Conservation (phyloP, 92 coral and sea anemone genomes). For the Porites divaricata region DNA sequence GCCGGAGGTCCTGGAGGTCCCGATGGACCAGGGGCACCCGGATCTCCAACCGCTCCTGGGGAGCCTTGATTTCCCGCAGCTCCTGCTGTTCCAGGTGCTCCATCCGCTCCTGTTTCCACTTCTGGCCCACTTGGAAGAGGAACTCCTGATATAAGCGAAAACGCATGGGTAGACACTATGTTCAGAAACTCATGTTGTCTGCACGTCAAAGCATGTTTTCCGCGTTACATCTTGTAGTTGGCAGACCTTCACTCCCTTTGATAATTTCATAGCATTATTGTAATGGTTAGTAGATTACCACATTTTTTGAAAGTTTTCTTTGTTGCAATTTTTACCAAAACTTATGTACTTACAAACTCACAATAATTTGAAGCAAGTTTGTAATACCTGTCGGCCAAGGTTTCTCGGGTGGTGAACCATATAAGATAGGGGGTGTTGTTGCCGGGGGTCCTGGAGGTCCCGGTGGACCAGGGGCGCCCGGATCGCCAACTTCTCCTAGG, state of each 20-base stretch:
- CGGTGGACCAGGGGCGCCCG: slow-evolving; percentile 77
- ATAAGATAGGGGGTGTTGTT: slow-evolving; percentile 74
- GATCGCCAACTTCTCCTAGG: slow-evolving; percentile 74
- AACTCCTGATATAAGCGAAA: background rate
- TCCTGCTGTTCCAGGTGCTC: slow-evolving; percentile 48
- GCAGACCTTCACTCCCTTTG: too few relatives aligned
- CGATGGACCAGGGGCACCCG: slow-evolving; percentile 40
- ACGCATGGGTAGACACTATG: background rate
- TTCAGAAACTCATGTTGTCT: too few relatives aligned
- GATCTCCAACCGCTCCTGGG: background rate
- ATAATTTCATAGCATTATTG: too few relatives aligned
- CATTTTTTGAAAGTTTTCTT: too few relatives aligned
- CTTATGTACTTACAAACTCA: background rate
- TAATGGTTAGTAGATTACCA: too few relatives aligned
- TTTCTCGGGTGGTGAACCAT: slow-evolving; percentile 69
- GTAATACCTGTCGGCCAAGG: slow-evolving; percentile 72
- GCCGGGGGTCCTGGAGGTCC: slow-evolving; percentile 84
- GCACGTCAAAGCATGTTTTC: too few relatives aligned
- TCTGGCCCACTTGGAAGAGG: slow-evolving; percentile 58
- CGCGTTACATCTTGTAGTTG: too few relatives aligned
- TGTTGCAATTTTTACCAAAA: too few relatives aligned
- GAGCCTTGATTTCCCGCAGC: slow-evolving; percentile 63
- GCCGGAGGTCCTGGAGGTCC: slow-evolving; percentile 59
- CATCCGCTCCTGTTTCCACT: slow-evolving; percentile 71
- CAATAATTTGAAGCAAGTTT: background rate